Evolutionary conservation across 2,113 vertebrate genomes (phyloP).

Genomic region (Zingel zingel): DNA sequence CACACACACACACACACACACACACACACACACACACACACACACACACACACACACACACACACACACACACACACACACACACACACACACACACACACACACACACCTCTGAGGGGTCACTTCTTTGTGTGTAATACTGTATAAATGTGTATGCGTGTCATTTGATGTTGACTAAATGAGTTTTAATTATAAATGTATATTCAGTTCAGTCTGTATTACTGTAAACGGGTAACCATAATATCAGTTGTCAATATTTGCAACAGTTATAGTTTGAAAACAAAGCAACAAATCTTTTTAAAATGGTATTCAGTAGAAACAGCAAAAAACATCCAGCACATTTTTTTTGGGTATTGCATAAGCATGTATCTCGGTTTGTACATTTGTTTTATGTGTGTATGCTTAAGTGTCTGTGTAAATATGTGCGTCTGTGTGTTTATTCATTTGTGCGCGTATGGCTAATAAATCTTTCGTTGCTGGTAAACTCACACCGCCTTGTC

Average conservation of each 20-base stretch:
- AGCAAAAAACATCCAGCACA: neutral
- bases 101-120: too few relatives aligned
- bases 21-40: constrained; percentile 5
- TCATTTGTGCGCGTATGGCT: neutral
- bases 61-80: neutral
- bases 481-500: constrained; percentile 24
- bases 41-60: neutral
- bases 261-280: neutral
- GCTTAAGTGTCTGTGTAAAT: too few relatives aligned
- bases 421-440: neutral
- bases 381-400: too few relatives aligned
- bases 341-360: neutral
- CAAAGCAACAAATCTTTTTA: neutral
- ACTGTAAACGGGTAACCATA: neutral
- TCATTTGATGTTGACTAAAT: too few relatives aligned
- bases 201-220: neutral
- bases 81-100: neutral
- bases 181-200: neutral
- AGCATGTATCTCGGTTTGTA: too few relatives aligned
- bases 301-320: neutral
- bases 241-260: neutral
- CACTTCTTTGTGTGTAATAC: neutral
- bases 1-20: too few relatives aligned
- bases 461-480: neutral
- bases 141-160: too few relatives aligned